These are phyloP conservation scores for Nasua narica DNA, from an alignment of 2,797 vertebrate genomes.

Conservation along the genomic window DNA sequence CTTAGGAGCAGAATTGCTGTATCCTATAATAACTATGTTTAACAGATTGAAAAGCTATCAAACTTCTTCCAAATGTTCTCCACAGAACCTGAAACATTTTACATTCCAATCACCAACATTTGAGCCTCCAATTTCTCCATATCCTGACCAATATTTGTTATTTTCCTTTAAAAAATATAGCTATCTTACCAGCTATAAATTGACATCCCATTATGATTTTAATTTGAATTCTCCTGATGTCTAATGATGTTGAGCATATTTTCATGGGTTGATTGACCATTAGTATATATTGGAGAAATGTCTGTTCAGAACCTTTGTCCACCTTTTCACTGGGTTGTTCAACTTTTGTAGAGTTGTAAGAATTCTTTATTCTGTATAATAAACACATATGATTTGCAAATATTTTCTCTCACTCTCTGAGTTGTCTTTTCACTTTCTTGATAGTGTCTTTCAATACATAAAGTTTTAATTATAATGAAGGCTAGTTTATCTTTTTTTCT, in stretches of 20 bases:
- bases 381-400: neutral
- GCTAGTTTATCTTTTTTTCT: neutral
- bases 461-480: neutral
- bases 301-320: neutral
- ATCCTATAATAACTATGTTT: neutral
- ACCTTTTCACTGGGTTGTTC: neutral
- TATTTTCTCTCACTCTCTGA: neutral
- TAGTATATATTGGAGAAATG: neutral
- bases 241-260: neutral
- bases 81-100: neutral
- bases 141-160: neutral
- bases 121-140: neutral
- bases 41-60: neutral
- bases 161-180: neutral
- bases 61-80: neutral
- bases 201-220: neutral
- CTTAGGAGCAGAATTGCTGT: neutral
- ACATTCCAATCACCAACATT: neutral
- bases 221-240: neutral
- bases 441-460: neutral
- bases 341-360: neutral
- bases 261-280: neutral
- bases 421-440: neutral
- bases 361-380: neutral
- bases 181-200: neutral